Base-by-base conservation (phyloP, 1,140 invertebrate species). In the Cepaea nemoralis region DNA sequence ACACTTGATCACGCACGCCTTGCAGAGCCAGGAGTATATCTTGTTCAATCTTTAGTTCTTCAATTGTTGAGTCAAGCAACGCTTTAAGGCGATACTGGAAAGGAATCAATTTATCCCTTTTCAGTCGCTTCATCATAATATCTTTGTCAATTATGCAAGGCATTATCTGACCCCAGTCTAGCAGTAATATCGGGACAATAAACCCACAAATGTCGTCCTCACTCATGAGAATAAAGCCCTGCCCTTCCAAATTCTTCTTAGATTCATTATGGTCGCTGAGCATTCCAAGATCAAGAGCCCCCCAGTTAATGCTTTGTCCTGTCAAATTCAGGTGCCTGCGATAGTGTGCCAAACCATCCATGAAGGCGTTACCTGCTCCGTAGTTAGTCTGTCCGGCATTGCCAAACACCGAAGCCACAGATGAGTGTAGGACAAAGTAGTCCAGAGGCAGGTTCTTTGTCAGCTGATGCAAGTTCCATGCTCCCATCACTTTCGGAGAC, bases 341-440 rank as follows among this genome's bases (percentile, higher is more conserved):
- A 74, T 85, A 86, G 42, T 86, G 83, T 27, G 86, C 85, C 40
- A 88, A 42, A 16, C 80, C 78, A 67, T 87, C 87, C 83, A 85
- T 85, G 76, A 87, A 88, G 16, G 84, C 76, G 50, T 88, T 88
- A 5, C 82, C 85, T 19, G 87, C 86, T 19, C 83, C 85, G 80
- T 88, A 88, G 67, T 83, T 86, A 1, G 82, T 80, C 59, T 88
- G 87, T 19, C 87, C 87, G 8, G 74, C 63, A 63, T 88, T 88
- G 19, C 87, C 85, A 33, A 87, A 69, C 22, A 85, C 67, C 12
- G 85, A 82, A 31, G 83, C 82, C 10, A 87, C 80, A n/a, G 85
- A 88, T 10, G 87, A 88, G 63, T 87, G 86, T 82, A 88, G 48
- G 8, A 88, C 84, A 79, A 88, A 88, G 69, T 82, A 88, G 75